These are phyloP conservation scores for Myotis vivesi DNA, from an alignment of 2,797 vertebrate genomes.

Conservation along the genomic window DNA sequence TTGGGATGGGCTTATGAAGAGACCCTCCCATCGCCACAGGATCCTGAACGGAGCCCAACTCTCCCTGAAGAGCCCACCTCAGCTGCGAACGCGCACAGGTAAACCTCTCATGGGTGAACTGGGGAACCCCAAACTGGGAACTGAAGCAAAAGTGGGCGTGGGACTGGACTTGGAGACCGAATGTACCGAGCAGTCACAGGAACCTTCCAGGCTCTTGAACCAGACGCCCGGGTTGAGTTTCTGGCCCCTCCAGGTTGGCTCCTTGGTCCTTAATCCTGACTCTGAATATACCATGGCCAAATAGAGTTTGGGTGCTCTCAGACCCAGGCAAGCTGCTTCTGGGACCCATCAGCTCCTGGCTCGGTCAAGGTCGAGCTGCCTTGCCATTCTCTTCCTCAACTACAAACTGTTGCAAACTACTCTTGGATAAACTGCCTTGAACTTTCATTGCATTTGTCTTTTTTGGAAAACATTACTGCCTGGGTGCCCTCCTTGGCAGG, in stretches of 20 bases:
- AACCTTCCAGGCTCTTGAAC: neutral
- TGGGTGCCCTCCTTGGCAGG: neutral
- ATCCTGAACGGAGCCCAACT: neutral
- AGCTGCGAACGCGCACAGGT: no score
- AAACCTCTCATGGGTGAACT: neutral
- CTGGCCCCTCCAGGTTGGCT: neutral
- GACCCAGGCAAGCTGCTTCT: neutral
- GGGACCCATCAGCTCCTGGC: neutral
- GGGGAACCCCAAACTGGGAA: neutral
- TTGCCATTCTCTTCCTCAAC: neutral
- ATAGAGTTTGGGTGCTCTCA: neutral
- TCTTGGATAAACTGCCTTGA: neutral
- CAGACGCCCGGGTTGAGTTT: neutral
- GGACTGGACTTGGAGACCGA: rapidly evolving
- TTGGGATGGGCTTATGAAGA: neutral
- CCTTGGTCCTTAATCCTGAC: neutral
- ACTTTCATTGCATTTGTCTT: neutral
- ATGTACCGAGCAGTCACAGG: neutral
- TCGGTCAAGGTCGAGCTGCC: neutral
- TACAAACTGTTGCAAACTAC: neutral
- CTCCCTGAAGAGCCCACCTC: no score
- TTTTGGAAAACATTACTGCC: neutral
- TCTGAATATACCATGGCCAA: no score
- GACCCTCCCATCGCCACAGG: rapidly evolving
- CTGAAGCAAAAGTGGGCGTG: rapidly evolving